phyloP scores from a whole-genome alignment of 2,797 vertebrate species.

The Syncerus caffer region DNA sequence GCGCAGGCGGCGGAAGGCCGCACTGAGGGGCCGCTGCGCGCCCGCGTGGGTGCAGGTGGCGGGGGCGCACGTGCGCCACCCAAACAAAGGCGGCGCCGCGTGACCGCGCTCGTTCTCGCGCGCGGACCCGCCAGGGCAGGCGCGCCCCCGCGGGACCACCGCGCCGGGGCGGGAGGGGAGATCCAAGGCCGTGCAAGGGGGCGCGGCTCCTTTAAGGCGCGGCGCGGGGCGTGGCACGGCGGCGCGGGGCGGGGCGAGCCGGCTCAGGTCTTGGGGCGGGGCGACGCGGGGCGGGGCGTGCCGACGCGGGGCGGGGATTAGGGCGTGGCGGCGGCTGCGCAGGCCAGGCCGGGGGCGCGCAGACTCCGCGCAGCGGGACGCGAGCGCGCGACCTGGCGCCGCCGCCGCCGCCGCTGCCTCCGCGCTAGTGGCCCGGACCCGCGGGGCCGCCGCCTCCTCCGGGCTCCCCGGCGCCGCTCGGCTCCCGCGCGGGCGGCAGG shows the following conservation, averaged over 20 bases:
- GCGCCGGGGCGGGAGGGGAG: no score
- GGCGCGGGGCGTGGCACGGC: neutral
- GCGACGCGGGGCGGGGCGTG: neutral
- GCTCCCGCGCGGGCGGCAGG: constrained; percentile 67
- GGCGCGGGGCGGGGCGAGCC: neutral
- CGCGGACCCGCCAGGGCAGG: neutral
- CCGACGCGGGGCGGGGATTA: neutral
- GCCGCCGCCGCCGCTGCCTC: constrained; percentile 24
- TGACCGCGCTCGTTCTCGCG: neutral
- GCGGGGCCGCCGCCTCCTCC: constrained; percentile 75
- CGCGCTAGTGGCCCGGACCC: constrained; percentile 70
- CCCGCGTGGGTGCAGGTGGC: constrained; percentile 34
- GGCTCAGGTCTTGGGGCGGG: fast-evolving
- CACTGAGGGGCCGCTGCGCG: neutral
- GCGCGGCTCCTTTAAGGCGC: neutral
- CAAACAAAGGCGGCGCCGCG: constrained; percentile 71
- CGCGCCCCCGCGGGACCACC: neutral
- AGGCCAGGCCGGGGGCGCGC: constrained; percentile 48
- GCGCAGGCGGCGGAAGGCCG: neutral
- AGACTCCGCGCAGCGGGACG: constrained; percentile 56
- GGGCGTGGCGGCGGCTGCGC: constrained; percentile 48
- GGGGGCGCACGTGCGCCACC: constrained; percentile 63
- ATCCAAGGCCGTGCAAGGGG: neutral
- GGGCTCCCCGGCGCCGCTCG: constrained; percentile 65
- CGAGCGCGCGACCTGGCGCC: constrained; percentile 48